Evolutionary conservation across 2,113 vertebrate species (phyloP).

Genomic region (Neodon shergylaensis): DNA sequence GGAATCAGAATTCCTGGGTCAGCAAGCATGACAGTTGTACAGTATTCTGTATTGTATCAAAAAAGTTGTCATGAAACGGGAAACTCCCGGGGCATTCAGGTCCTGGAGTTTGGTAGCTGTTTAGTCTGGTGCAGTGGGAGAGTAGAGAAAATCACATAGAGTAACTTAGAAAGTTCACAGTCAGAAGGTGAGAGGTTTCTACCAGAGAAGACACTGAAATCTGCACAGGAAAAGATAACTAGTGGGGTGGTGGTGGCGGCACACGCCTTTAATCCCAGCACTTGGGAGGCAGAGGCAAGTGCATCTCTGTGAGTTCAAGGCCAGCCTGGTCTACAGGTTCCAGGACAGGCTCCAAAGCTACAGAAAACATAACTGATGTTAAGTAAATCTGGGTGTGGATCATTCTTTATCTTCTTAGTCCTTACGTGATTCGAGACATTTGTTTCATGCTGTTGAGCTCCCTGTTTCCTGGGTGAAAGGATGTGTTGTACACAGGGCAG

Average conservation of each 20-base stretch:
- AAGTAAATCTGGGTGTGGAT: not conserved
- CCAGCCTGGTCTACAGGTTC: too few relatives aligned
- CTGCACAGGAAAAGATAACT: not conserved
- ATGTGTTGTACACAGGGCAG: not conserved
- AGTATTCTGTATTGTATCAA: not conserved
- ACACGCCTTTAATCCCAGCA: too few relatives aligned
- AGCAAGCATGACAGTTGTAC: slow-evolving; percentile 19
- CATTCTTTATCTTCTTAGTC: not conserved
- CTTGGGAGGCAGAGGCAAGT: too few relatives aligned
- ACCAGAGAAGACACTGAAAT: not conserved
- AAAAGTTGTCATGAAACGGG: not conserved
- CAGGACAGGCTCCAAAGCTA: too few relatives aligned
- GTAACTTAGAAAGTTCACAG: not conserved
- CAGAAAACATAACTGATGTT: not conserved
- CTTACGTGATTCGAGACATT: not conserved
- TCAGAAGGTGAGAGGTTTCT: not conserved
- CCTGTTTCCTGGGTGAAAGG: not conserved
- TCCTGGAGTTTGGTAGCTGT: not conserved
- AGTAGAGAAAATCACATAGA: not conserved
- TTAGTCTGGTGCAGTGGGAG: fast-evolving
- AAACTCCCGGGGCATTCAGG: not conserved
- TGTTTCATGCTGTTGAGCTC: not conserved
- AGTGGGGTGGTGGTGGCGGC: too few relatives aligned
- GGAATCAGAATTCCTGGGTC: slow-evolving; percentile 30
- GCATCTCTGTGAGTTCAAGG: too few relatives aligned